A percentile compares a stretch with the other conserved stretches of the same genome.
Conservation (phyloP, 2,797 vertebrate genomes). For the Ceryle rudis region DNA sequence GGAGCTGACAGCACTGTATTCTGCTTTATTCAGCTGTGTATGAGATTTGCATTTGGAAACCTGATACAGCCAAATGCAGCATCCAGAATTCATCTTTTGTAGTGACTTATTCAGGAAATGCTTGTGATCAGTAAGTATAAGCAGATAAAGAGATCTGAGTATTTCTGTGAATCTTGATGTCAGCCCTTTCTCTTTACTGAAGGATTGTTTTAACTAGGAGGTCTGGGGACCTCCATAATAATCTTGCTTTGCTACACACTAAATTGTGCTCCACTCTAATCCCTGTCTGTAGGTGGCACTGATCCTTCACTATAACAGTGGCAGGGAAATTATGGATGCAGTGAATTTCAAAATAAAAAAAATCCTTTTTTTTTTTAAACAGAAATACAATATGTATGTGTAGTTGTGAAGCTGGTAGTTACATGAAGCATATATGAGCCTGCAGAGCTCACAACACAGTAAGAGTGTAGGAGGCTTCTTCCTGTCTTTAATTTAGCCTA, state of each 20-base stretch:
- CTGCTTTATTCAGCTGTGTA: constrained; percentile 34
- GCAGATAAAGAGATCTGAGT: not conserved
- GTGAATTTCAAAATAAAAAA: not conserved
- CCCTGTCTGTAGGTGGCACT: constrained; percentile 75
- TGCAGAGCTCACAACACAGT: constrained; percentile 4
- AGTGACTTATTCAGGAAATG: constrained; percentile 14
- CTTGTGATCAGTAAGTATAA: constrained; percentile 21
- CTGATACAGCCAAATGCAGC: not conserved
- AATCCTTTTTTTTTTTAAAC: not conserved
- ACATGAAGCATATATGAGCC: not conserved
- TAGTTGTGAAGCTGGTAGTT: not conserved
- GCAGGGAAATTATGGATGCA: not conserved
- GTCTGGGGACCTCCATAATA: no score
- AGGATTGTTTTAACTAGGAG: constrained; percentile 18
- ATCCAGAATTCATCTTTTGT: constrained; percentile 26
- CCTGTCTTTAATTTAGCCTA: not conserved
- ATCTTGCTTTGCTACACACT: not conserved
- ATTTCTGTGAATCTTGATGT: constrained; percentile 7
- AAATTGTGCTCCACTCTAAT: not conserved
- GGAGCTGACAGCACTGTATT: not conserved
- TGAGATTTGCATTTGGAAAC: constrained; percentile 57
- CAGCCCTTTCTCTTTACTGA: constrained; percentile 8
- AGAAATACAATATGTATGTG: not conserved
- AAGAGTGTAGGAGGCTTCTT: not conserved
- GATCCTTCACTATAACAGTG: constrained; percentile 54